Evolutionary conservation across 2,113 vertebrate species (phyloP), one percentile per base, ranked within the genome.

Genomic region (Vanacampus margaritifer): DNA sequence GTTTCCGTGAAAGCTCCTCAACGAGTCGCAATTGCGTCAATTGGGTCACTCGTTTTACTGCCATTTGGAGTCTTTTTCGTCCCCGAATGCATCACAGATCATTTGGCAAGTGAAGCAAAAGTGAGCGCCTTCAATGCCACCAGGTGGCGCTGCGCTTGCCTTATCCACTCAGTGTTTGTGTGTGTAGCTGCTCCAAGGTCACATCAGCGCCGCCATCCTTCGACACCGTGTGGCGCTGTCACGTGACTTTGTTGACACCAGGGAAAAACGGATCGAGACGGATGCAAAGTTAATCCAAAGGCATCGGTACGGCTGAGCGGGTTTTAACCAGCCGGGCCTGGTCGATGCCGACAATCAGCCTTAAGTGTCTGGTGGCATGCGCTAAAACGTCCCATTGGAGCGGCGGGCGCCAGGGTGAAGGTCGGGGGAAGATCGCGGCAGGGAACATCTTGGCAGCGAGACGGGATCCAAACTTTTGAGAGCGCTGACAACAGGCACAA

Each of bases 131-230:
- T 76, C 67, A 80, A 63, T 68, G 68, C 70, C 70, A 74, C 58
- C 41, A 39, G 43, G 56, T 53, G 70, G 23, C 67, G 78, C 58
- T 14, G 14, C 50, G 36, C 51, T 64, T 74, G 78, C 77, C 74
- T 67, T 71, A 65, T 65, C 76, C 69, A 73, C 62, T 64, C 9
- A 50, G 24, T 63, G 59, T 56, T 65, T 66, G 68, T 56, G 17
- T 56, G 19, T 53, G 36, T 26, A 17, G n/a, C 43, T 76, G 53
- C 43, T 37, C 73, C 82, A 88, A 83, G 83, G 84, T 87, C 72
- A 58, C 19, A 46, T 45, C 10, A 46, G 28, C 0, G 26, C 59
- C 63, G 41, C 32, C 39, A 37, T 72, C 67, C 59, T 37, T 54
- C 19, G 61, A 69, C 45, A 48, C 66, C 10, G 23, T 10, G n/a